These are phyloP conservation scores for Caenorhabditis remanei DNA, from an alignment of 1,140 invertebrate genomes.

Conservation along the genomic window DNA sequence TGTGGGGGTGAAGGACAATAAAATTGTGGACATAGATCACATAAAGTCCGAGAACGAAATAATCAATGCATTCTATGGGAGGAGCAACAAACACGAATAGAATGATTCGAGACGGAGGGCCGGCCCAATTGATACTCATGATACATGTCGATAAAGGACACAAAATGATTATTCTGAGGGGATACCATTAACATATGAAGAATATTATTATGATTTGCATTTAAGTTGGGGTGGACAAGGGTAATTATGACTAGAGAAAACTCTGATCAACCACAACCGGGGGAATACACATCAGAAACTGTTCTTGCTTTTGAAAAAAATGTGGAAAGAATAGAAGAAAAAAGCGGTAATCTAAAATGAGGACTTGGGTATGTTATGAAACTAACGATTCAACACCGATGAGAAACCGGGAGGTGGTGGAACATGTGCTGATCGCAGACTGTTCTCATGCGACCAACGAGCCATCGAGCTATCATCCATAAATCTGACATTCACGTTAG, in stretches of 20 bases:
- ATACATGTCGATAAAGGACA: conserved; percentile 23
- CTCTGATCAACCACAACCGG: conserved; percentile 26
- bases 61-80: conserved; percentile 19
- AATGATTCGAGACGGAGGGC: conserved; percentile 35
- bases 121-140: conserved; percentile 24
- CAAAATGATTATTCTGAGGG: conserved; percentile 30
- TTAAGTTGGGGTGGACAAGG: neutral
- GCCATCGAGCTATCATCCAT: conserved; percentile 11
- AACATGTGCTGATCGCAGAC: conserved; percentile 24
- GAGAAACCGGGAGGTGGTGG: conserved; percentile 58
- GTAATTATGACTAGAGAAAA: conserved; percentile 16
- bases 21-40: neutral
- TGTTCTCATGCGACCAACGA: conserved; percentile 51
- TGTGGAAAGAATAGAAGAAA: conserved; percentile 23
- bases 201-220: conserved; percentile 36
- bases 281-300: conserved; percentile 38
- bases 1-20: neutral
- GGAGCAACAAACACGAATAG: conserved; percentile 38
- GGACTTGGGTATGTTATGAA: neutral
- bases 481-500: conserved; percentile 73
- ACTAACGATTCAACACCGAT: conserved; percentile 49
- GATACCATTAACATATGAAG: conserved; percentile 41
- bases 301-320: neutral
- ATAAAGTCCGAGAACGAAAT: neutral
- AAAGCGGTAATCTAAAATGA: conserved; percentile 35